Conservation (phyloP, 1,140 invertebrate genomes). For the Thereuonema tuberculata region DNA sequence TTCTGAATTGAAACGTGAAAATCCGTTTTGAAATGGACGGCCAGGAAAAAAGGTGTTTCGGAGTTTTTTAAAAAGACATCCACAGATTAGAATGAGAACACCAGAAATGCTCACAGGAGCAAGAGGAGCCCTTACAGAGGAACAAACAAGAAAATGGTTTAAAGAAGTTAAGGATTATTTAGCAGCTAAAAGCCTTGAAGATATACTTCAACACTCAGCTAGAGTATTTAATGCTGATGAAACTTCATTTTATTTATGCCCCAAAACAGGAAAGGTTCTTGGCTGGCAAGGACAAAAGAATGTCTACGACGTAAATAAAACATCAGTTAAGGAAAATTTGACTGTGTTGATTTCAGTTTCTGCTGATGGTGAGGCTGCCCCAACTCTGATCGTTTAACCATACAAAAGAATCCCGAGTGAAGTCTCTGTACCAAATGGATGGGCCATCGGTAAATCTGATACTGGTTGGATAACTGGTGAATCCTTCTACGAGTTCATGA, state of each 20-base stretch:
- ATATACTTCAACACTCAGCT: not conserved
- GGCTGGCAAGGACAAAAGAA: not conserved
- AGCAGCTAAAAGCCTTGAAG: not conserved
- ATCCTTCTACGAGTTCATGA: too few species aligned
- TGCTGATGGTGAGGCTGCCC: not conserved
- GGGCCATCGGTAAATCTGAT: too few species aligned
- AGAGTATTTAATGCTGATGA: not conserved
- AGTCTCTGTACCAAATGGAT: not conserved
- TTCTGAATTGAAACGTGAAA: not conserved
- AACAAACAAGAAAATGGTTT: not conserved
- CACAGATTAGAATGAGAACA: not conserved
- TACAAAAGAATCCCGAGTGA: constrained; percentile 2
- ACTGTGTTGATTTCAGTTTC: not conserved
- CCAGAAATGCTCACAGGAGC: not conserved
- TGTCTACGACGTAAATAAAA: too few species aligned
- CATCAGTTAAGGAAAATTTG: not conserved
- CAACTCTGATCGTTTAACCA: not conserved
- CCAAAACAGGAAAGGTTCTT: not conserved
- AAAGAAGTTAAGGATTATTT: not conserved
- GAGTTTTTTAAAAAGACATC: not conserved
- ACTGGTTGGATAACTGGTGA: too few species aligned
- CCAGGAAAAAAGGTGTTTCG: not conserved
- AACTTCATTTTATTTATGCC: not conserved
- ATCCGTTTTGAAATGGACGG: not conserved
- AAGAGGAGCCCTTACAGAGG: not conserved